A percentile compares a stretch with the other conserved stretches of the same genome.
These are phyloP conservation scores for Eueremaeus valkanovi DNA, from an alignment of 2,888 invertebrate species.

Conservation along the genomic window DNA sequence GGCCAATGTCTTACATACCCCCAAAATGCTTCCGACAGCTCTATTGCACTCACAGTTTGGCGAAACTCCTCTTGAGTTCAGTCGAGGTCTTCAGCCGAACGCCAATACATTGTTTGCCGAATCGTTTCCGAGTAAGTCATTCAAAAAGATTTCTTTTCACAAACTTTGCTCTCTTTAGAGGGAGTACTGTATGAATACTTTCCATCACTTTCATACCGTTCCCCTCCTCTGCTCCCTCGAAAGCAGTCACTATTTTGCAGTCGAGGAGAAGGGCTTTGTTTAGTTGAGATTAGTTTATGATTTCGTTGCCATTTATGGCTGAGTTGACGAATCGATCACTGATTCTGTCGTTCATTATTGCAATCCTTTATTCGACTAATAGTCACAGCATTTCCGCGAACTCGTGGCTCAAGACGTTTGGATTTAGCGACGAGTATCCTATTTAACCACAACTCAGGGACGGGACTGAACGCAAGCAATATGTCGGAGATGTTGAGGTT, in stretches of 20 bases:
- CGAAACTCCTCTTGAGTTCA: neutral
- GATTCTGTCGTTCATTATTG: too few species aligned
- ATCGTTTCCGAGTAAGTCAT: slow-evolving; percentile 11
- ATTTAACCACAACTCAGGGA: slow-evolving; percentile 9
- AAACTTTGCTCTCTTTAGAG: too few species aligned
- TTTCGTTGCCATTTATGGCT: too few species aligned
- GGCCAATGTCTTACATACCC: slow-evolving; percentile 46
- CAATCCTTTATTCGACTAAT: neutral
- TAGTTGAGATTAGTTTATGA: too few species aligned
- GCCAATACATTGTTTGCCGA: neutral
- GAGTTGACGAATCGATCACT: too few species aligned
- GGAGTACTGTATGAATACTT: too few species aligned
- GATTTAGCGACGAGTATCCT: slow-evolving; percentile 6
- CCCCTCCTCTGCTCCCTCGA: too few species aligned
- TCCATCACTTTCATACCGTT: too few species aligned
- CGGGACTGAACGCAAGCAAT: neutral
- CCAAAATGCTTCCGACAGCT: slow-evolving; percentile 33
- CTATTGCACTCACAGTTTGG: neutral
- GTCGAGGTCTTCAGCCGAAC: neutral
- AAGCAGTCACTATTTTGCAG: too few species aligned
- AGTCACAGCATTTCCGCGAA: slow-evolving; percentile 4
- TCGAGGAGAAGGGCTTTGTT: too few species aligned
- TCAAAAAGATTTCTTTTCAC: too few species aligned
- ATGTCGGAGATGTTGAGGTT: slow-evolving; percentile 1
- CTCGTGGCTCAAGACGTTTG: neutral